Evolutionary conservation across 1,140 invertebrate genomes (phyloP).

Genomic region (Drosophila sulfurigaster): DNA sequence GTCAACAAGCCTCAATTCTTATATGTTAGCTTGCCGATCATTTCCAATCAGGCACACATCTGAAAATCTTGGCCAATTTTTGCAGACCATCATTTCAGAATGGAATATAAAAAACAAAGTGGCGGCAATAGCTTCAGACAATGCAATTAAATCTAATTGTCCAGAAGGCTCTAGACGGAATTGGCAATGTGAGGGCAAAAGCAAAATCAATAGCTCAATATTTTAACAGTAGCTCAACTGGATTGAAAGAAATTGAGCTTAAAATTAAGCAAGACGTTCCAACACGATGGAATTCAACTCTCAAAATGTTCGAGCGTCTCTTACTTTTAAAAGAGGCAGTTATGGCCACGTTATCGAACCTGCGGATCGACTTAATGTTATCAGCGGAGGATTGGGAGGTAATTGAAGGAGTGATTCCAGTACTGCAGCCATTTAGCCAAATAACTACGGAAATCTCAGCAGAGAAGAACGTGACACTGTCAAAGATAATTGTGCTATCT

Average conservation of each 20-base stretch:
- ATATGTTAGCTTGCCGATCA: background rate
- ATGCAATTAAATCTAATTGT: conserved; percentile 14
- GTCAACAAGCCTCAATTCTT: background rate
- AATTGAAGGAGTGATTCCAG: too few relatives aligned
- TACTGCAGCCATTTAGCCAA: too few relatives aligned
- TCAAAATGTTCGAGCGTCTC: conserved; percentile 28
- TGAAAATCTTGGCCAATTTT: background rate
- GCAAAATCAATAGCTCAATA: background rate
- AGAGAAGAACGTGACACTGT: too few relatives aligned
- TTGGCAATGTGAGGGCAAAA: conserved; percentile 11
- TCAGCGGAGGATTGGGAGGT: too few relatives aligned
- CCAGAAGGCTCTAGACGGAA: conserved; percentile 12
- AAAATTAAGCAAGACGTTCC: too few relatives aligned
- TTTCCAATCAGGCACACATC: background rate
- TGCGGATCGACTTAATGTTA: too few relatives aligned
- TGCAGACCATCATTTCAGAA: background rate
- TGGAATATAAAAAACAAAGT: background rate
- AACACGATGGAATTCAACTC: conserved; percentile 16
- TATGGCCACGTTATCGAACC: too few relatives aligned
- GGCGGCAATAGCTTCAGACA: background rate
- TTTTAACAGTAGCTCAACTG: too few relatives aligned
- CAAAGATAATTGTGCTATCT: too few relatives aligned
- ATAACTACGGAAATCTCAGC: too few relatives aligned
- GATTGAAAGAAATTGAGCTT: too few relatives aligned
- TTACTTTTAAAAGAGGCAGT: too few relatives aligned